Evolutionary conservation across 2,797 vertebrate genomes (phyloP).

Genomic region (Leptodactylus fallax): DNA sequence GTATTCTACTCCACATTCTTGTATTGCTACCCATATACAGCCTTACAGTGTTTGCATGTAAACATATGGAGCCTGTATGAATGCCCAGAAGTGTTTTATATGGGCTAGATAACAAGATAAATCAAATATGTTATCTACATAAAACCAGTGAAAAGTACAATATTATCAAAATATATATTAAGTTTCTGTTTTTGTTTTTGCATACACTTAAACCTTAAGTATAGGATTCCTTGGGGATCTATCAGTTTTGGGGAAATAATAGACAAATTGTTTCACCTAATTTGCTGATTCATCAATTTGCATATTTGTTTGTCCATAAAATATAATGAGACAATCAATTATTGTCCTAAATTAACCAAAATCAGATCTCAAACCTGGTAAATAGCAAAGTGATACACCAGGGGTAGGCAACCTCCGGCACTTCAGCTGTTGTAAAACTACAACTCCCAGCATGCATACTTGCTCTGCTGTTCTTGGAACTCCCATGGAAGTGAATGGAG

Average conservation of each 20-base stretch:
- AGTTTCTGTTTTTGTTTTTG: too few relatives aligned
- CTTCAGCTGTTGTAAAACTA: too few relatives aligned
- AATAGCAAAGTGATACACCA: too few relatives aligned
- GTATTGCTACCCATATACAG: neutral
- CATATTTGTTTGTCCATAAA: neutral
- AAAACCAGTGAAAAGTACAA: neutral
- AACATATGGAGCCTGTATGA: neutral
- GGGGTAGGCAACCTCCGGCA: too few relatives aligned
- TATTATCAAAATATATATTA: neutral
- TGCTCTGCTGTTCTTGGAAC: too few relatives aligned
- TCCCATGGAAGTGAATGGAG: too few relatives aligned
- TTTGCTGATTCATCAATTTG: neutral
- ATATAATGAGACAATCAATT: neutral
- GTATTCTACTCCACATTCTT: constrained; percentile 8
- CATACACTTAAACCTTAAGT: too few relatives aligned
- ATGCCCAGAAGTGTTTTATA: constrained; percentile 7
- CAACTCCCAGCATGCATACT: too few relatives aligned
- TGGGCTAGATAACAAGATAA: constrained; percentile 22
- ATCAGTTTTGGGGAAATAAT: neutral
- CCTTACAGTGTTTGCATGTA: neutral
- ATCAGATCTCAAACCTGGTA: neutral
- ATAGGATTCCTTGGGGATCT: neutral
- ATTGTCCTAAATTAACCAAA: neutral
- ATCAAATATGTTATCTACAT: neutral
- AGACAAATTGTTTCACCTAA: neutral